phyloP scores from a whole-genome alignment of 2,797 vertebrate genomes.

The Cynopterus sphinx region DNA sequence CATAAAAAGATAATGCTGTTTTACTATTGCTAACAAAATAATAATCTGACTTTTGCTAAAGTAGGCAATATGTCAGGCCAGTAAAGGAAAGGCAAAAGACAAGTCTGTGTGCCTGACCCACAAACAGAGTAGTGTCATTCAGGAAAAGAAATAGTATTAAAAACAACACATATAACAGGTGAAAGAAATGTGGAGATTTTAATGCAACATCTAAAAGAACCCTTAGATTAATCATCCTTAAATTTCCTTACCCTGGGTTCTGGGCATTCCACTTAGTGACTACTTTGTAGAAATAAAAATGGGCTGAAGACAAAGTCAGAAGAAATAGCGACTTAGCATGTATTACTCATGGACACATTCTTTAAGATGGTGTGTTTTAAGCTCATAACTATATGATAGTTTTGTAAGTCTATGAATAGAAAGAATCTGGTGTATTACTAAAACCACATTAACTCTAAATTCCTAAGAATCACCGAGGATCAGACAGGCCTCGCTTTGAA shows the following conservation, averaged over 20 bases:
- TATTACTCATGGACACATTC: background rate
- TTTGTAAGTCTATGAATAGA: background rate
- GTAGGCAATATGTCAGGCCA: background rate
- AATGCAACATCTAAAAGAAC: background rate
- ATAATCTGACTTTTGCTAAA: background rate
- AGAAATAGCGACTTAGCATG: background rate
- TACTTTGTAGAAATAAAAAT: conserved; percentile 24
- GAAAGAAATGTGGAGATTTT: background rate
- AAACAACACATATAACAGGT: background rate
- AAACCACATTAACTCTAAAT: background rate
- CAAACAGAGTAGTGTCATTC: background rate
- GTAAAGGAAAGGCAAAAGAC: background rate
- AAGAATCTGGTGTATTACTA: background rate
- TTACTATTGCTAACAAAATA: background rate
- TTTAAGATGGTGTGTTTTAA: background rate
- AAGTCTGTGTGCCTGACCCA: background rate
- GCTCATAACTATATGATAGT: background rate
- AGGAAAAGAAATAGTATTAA: background rate
- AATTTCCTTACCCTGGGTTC: background rate
- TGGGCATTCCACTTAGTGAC: background rate
- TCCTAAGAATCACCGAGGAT: background rate
- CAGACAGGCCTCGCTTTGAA: background rate
- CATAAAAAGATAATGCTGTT: conserved; percentile 4
- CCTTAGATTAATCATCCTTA: background rate
- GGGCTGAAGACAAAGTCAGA: conserved; percentile 13